phyloP scores from a whole-genome alignment of 2,113 vertebrate species.

The Otus sunia region DNA sequence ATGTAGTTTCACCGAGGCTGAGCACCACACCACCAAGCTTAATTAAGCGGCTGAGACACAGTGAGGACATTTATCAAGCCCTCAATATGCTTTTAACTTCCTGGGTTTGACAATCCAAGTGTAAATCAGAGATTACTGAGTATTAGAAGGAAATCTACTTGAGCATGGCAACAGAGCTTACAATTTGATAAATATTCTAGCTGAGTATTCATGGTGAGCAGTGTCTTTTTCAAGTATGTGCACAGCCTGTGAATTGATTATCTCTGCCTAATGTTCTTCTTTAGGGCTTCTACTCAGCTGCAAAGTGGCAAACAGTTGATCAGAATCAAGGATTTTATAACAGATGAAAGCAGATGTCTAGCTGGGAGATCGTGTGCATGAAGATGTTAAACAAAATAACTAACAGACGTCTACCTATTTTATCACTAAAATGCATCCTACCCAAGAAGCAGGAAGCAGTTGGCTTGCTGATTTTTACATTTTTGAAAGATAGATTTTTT shows the following conservation, averaged over 20 bases:
- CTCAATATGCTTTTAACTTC: not conserved
- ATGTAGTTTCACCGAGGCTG: not conserved
- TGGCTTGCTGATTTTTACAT: not conserved
- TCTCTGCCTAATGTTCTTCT: not conserved
- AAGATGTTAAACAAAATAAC: not conserved
- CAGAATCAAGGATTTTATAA: not conserved
- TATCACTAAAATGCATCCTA: not conserved
- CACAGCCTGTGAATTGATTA: constrained; percentile 39
- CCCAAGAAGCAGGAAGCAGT: not conserved
- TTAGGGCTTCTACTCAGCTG: not conserved
- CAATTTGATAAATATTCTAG: constrained; percentile 47
- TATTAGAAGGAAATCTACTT: constrained; percentile 30
- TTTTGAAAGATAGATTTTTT: not conserved
- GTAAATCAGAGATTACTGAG: constrained; percentile 25
- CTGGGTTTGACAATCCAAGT: not conserved
- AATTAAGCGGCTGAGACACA: not conserved
- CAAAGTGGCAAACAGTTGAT: not conserved
- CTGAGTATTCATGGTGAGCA: not conserved
- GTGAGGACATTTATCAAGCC: not conserved
- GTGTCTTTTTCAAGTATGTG: constrained; percentile 26
- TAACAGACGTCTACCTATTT: not conserved
- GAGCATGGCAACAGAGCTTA: constrained; percentile 11
- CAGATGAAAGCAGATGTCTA: not conserved
- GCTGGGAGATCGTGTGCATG: not conserved
- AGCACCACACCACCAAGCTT: not conserved